Base-by-base conservation (phyloP, 2,797 vertebrate genomes). In the Melanotaenia maccullochi region DNA sequence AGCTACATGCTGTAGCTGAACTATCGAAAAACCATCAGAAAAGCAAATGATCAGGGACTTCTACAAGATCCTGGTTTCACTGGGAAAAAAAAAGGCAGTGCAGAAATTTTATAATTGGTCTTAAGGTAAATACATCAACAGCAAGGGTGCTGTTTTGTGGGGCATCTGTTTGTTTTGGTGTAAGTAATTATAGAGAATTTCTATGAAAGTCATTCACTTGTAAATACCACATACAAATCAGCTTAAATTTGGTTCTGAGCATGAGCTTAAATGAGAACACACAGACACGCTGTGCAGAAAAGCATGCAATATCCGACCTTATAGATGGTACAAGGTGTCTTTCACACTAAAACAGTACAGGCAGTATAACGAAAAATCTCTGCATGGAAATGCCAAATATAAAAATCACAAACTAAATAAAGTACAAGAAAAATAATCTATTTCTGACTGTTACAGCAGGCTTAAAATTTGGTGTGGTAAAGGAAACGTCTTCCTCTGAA, bases 341-440 rank as follows among this genome's bases (percentile, higher is more conserved):
- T 52, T 65, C 22, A 82, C 71, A 70, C 56, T 52, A 38, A 70
- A 28, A 33, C 49, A 25, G 68, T 1, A 1, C 52, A 65, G 42
- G 56, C 52, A 24, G 59, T 25, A 6, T 25, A 63, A 75, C 60
- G 32, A 22, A 65, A 51, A 66, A 33, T 55, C 54, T 38, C 61
- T 42, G 47, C 44, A 28, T 33, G 22, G 62, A 61, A 36, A 18
- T 1, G 6, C 18, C 20, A 49, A 49, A 49, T 22, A 49, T 49
- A 49, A 49, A 8, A 32, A 9, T 49, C 8, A 55, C 24, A 11
- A 35, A 59, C n/a, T 30, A 38, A 38, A 56, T 16, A 60, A 33
- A 13, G 3, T 5, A 11, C 20, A 51, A 47, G 5, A 65, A 47
- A 44, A 44, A 44, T 12, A 13, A 25, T 9, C 28, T 18, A 30